Evolutionary conservation across 2,797 vertebrate species (phyloP).

Genomic region (Lateolabrax maculatus): DNA sequence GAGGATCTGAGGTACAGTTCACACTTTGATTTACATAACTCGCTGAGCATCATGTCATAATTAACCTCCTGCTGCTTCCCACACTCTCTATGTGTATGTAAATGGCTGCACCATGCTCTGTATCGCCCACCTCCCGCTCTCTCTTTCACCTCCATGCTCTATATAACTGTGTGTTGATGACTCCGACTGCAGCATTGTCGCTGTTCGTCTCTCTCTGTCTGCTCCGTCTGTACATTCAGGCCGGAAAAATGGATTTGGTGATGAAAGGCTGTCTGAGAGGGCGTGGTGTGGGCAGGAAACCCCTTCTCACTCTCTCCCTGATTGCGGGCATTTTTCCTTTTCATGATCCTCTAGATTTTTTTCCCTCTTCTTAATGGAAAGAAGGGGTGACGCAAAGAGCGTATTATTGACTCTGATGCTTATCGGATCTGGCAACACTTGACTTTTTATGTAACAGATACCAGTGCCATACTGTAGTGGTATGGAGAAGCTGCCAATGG

Average conservation of each 20-base stretch:
- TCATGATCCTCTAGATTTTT: constrained; percentile 50
- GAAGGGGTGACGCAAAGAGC: constrained; percentile 43
- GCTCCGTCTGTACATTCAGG: constrained; percentile 18
- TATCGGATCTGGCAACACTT: constrained; percentile 70
- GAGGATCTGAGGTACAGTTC: constrained; percentile 13
- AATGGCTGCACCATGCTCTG: constrained; percentile 63
- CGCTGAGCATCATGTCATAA: constrained; percentile 56
- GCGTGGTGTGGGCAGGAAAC: constrained; percentile 56
- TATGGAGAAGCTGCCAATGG: constrained; percentile 27
- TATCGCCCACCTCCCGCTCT: constrained; percentile 42
- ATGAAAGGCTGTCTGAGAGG: constrained; percentile 53
- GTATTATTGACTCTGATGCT: constrained; percentile 34
- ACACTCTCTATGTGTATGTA: constrained; percentile 67
- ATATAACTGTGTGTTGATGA: constrained; percentile 23
- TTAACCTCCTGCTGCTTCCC: constrained; percentile 64
- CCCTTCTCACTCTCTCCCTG: constrained; percentile 45
- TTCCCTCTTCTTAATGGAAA: constrained; percentile 41
- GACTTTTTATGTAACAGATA: constrained; percentile 46
- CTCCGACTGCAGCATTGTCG: constrained; percentile 27
- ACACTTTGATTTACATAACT: constrained; percentile 53
- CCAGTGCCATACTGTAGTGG: constrained; percentile 13
- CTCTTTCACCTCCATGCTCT: constrained; percentile 50
- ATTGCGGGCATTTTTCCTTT: constrained; percentile 61
- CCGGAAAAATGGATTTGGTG: constrained; percentile 33
- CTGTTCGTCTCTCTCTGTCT: constrained; percentile 13